A percentile compares a stretch with the other conserved stretches of the same genome.
These are phyloP conservation scores for Sipha maydis DNA, from an alignment of 2,888 invertebrate genomes.

Conservation along the genomic window DNA sequence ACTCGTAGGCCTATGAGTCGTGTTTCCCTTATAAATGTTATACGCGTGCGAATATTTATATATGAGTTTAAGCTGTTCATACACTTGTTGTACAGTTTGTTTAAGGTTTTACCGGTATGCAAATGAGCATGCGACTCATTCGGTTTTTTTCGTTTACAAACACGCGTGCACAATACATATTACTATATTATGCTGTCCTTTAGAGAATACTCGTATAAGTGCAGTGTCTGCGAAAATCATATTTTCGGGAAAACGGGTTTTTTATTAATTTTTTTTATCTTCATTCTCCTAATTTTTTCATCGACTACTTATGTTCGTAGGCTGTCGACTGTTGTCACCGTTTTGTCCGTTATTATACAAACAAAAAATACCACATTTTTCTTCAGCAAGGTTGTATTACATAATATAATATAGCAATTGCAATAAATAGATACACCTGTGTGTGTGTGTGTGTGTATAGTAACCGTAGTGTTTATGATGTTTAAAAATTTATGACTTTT, in stretches of 20 bases:
- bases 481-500: neutral
- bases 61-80: slow-evolving; percentile 1
- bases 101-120: slow-evolving; percentile 17
- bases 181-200: too few relatives aligned
- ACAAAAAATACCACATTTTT: neutral
- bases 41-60: too few relatives aligned
- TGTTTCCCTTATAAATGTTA: slow-evolving; percentile 4
- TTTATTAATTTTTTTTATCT: neutral
- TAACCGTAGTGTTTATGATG: neutral
- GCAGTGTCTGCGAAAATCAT: neutral
- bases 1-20: slow-evolving; percentile 26
- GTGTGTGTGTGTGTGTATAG: neutral
- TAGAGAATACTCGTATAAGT: neutral
- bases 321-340: neutral
- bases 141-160: neutral
- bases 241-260: neutral
- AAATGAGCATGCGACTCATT: neutral
- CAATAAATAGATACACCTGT: neutral
- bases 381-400: neutral
- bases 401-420: neutral
- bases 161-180: neutral
- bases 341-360: neutral
- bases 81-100: slow-evolving; percentile 18
- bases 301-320: neutral
- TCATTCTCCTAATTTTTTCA: neutral